Conservation (phyloP, 2,888 invertebrate genomes). For the Eumacrocentrus americanus region DNA sequence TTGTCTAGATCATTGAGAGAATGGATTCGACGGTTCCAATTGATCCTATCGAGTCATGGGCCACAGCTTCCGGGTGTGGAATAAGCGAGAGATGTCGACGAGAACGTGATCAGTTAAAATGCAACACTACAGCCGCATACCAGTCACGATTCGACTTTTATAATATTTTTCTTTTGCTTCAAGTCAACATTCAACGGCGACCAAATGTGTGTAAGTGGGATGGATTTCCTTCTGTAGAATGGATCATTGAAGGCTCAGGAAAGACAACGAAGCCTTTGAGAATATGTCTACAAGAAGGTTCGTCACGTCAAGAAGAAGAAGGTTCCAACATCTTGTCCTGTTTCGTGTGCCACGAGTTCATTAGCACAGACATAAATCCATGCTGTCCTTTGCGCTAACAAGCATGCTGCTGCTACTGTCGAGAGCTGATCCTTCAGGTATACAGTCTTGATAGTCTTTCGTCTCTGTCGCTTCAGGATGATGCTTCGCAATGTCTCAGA, state of each 20-base stretch:
- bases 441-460: background rate
- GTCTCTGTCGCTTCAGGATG: background rate
- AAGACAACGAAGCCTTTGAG: background rate
- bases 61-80: constrained; percentile 15
- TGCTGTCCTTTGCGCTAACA: constrained; percentile 37
- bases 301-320: too few relatives aligned
- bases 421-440: background rate
- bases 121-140: constrained; percentile 31
- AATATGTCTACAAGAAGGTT: too few relatives aligned
- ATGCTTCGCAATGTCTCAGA: too few relatives aligned
- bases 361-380: constrained; percentile 46
- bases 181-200: background rate
- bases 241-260: background rate
- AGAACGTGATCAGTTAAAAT: constrained; percentile 34
- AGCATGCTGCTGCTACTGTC: constrained; percentile 34
- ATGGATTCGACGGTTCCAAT: background rate
- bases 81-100: constrained; percentile 15
- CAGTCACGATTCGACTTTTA: constrained; percentile 34
- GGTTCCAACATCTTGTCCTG: too few relatives aligned
- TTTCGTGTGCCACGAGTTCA: constrained; percentile 38
- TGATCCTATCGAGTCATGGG: constrained; percentile 2
- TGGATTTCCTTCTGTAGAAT: too few relatives aligned
- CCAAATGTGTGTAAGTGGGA: background rate
- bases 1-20: background rate
- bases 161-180: background rate